Evolutionary conservation across 2,113 vertebrate species (phyloP).

Genomic region (Corydoras sp.): DNA sequence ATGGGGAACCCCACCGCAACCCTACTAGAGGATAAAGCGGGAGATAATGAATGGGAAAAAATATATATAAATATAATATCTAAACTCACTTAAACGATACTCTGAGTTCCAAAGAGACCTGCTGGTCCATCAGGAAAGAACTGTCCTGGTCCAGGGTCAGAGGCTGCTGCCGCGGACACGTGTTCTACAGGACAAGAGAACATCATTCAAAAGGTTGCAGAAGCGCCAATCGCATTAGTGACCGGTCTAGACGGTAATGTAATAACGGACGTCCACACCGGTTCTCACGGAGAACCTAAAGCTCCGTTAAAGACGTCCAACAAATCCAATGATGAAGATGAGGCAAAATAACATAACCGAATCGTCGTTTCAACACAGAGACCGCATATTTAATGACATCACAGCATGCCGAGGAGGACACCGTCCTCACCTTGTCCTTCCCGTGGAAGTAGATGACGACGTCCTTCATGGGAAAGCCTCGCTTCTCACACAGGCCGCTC

Average conservation of each 20-base stretch:
- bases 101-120: slow-evolving; percentile 75
- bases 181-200: neutral
- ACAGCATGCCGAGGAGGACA: too few relatives aligned
- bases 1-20: too few relatives aligned
- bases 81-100: slow-evolving; percentile 75
- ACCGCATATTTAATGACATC: too few relatives aligned
- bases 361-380: too few relatives aligned
- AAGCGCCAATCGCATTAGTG: neutral
- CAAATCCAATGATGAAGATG: too few relatives aligned
- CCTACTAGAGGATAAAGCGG: too few relatives aligned
- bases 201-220: neutral
- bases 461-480: slow-evolving; percentile 70
- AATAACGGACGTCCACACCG: too few relatives aligned
- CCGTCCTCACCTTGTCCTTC: slow-evolving; percentile 69
- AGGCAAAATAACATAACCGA: too few relatives aligned
- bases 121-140: slow-evolving; percentile 70
- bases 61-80: neutral
- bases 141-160: slow-evolving; percentile 80
- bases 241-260: neutral
- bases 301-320: too few relatives aligned
- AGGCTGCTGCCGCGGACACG: slow-evolving; percentile 56
- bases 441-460: slow-evolving; percentile 74
- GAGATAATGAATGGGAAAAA: too few relatives aligned
- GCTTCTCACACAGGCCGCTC: slow-evolving; percentile 74
- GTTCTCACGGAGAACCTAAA: too few relatives aligned